These are phyloP conservation scores for Bombylius discolor DNA, from an alignment of 2,888 invertebrate species.

Conservation along the genomic window DNA sequence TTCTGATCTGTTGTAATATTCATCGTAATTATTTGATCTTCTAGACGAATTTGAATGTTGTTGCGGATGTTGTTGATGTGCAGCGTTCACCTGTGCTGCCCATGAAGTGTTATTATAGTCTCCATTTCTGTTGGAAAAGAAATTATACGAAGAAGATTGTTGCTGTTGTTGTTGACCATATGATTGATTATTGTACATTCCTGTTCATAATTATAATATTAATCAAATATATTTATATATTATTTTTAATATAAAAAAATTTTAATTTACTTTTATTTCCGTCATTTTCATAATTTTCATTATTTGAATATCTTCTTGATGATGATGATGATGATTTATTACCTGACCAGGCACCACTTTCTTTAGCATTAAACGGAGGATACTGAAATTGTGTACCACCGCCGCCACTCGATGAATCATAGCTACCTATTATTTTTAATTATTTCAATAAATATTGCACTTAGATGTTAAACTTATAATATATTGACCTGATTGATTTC, in stretches of 20 bases:
- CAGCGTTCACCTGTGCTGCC: constrained; percentile 50
- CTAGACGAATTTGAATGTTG: constrained; percentile 24
- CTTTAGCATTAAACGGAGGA: constrained; percentile 84
- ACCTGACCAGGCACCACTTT: constrained; percentile 62
- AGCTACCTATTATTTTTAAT: constrained; percentile 43
- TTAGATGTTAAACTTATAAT: background rate
- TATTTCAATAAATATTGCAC: constrained; percentile 23
- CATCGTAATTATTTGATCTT: constrained; percentile 57
- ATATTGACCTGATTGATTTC: constrained; percentile 13
- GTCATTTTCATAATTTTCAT: constrained; percentile 12
- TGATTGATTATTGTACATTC: constrained; percentile 36
- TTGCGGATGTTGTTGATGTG: constrained; percentile 33
- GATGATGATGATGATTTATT: constrained; percentile 2
- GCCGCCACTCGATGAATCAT: constrained; percentile 48
- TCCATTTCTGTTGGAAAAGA: constrained; percentile 65
- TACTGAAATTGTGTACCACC: constrained; percentile 63
- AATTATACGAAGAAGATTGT: constrained; percentile 51
- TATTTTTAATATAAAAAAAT: no score
- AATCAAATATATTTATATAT: no score
- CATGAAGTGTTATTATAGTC: constrained; percentile 68
- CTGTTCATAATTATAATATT: background rate
- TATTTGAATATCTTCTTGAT: constrained; percentile 9
- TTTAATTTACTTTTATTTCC: background rate
- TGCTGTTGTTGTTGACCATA: constrained; percentile 49
- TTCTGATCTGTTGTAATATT: constrained; percentile 50